Evolutionary conservation across 2,113 vertebrate genomes (phyloP).

Genomic region (Pseudorectes ferrugineus): DNA sequence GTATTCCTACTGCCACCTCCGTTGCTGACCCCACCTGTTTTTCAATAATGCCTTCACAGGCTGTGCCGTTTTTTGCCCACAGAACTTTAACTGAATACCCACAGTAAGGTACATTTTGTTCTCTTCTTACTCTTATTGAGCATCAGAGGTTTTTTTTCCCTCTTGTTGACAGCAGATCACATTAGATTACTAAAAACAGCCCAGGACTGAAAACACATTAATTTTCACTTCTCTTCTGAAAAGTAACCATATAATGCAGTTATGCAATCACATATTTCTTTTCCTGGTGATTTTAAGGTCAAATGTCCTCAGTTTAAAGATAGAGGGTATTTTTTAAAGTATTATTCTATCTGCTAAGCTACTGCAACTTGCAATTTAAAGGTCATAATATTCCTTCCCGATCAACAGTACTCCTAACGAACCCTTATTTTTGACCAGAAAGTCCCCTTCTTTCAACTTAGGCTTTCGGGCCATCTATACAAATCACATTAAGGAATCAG

Average conservation of each 20-base stretch:
- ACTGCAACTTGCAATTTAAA: background rate
- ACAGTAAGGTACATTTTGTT: conserved; percentile 3
- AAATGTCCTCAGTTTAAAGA: background rate
- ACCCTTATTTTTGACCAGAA: background rate
- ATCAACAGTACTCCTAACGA: background rate
- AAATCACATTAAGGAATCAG: background rate
- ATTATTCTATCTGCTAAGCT: background rate
- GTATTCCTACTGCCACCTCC: background rate
- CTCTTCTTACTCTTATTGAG: background rate
- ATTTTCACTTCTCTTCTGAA: conserved; percentile 17
- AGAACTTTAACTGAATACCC: background rate
- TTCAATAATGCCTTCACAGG: background rate
- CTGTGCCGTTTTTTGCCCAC: background rate
- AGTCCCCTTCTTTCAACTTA: background rate
- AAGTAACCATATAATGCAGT: background rate
- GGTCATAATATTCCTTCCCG: background rate
- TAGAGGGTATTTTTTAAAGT: background rate
- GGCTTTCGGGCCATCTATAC: background rate
- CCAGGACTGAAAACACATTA: background rate
- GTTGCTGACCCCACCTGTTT: background rate
- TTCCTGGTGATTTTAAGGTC: background rate
- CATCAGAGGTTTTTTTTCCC: conserved; percentile 1
- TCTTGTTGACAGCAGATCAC: conserved; percentile 7
- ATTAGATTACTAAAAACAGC: conserved; percentile 21
- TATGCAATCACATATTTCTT: conserved; percentile 3